Base-by-base conservation (phyloP, 2,113 vertebrate genomes). In the Cyanocitta stelleri region DNA sequence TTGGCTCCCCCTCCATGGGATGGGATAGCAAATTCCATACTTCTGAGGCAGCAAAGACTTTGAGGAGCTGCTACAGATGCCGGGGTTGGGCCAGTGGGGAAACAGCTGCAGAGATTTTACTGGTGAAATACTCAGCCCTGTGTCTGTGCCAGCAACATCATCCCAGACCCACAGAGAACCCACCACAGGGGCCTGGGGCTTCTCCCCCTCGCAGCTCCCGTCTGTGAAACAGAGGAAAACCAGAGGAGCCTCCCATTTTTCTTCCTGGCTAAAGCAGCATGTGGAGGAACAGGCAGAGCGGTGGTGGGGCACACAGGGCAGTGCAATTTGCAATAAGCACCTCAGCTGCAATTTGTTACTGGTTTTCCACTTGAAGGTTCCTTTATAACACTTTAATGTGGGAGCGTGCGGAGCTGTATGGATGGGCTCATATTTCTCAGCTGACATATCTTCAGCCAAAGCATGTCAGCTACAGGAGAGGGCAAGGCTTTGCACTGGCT, bases 361-460 rank as follows among this genome's bases (percentile, higher is more conserved):
- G 86, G 52, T 93, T 96, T 96, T 96, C 96, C 95, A 96, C 93
- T 97, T 94, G 92, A 95, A 95, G 93, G 95, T 95, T 92, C 91
- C 88, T 96, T 66, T 81, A 2, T 15, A 69, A 64, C 2, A 85
- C 96, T 97, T 97, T 97, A 95, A 96, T 97, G 96, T 97, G 96
- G 96, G 95, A 92, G 92, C 63, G 30, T 89, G 92, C 1, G 0
- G 93, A 94, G 93, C 76, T 92, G 89, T 91, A 89, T 84, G 94
- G 95, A 96, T 79, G 80, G 80, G 79, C 92, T 97, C 96, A 72
- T 92, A 96, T 96, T 97, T 96, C 96, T 86, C 95, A 76, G 15
- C 92, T 93, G 96, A 97, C 96, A 93, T 89, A 96, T 96, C 95
- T 89, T 68, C 92, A 97, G 95, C 95, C 96, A 97, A 96, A 96